Evolutionary conservation across 2,888 invertebrate species (phyloP), one percentile per base, ranked within the genome.

Genomic region (Corythucha ciliata): DNA sequence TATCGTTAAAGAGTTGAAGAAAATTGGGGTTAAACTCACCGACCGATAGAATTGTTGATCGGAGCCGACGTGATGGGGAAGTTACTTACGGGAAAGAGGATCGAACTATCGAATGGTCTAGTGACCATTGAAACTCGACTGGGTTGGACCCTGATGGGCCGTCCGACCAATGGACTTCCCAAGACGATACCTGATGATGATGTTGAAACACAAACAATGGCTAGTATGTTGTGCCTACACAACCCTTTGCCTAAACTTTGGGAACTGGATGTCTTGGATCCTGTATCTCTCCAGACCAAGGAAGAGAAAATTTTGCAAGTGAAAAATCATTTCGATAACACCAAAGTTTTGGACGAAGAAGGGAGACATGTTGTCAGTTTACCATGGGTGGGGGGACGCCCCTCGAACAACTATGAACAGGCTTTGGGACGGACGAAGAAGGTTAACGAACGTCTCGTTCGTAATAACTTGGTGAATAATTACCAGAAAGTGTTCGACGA

Each of bases 351-450:
- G 1, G 60, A 61, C 32, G 36, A 55, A 2, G 59, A 63, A 7
- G 61, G 62, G 5, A 55, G 65, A 2, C 67, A 64, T 55, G 63
- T 62, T 44, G 63, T 66, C 2, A 29, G 51, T 22, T 53, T 66
- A 7, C 65, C 66, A 7, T 65, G 64, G 64, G 57, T 62, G 20
- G 62, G 63, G 14, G 61, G 59, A 37, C 64, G 64, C 53, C 62
- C 63, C 1, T 60, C 59, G 5, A 40, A 34, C 39, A 63, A 65
- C 56, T 61, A 55, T 25, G 39, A 57, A 8, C 20, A 61, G n/a
- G 59, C 63, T 49, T 44, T 14, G 60, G 57, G 2, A 42, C 58
- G 4, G 57, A 56, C n/a, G 62, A 56, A 52, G 34, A 64, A 8
- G 44, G 54, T 16, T 29, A 33, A 6, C 46, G 60, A 39, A 48